Base-by-base conservation (phyloP, 1,140 invertebrate genomes). In the Rhyzopertha dominica region DNA sequence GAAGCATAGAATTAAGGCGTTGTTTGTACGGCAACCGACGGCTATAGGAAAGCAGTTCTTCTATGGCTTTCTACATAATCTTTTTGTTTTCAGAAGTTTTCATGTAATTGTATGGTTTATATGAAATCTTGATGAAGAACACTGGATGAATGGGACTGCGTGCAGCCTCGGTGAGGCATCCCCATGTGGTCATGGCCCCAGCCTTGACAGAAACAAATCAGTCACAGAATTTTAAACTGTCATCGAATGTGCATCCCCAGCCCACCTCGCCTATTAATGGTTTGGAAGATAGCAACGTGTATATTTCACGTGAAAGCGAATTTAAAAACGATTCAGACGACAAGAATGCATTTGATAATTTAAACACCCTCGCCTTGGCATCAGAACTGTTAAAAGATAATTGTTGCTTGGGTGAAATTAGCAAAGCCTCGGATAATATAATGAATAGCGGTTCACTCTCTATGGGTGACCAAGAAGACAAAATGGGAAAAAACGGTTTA, bases 161-260 rank as follows among this genome's bases (percentile, higher is more conserved):
- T 63, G 67, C 65, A 49, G 67, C 65, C 65, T 70, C 67, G 62
- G 69, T 69, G 68, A 67, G 74, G 74, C 74, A 73, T 68, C 71
- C 74, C 72, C 67, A 74, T 68, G 76, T 71, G 78, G 79, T 77
- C 72, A 83, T 83, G 80, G 80, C 80, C 70, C 80, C 80, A 70
- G 80, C 80, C 72, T 71, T 82, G 70, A 82, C 79, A 63, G 78
- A 82, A 73, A 65, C 73, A 51, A 74, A 71, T 56, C 77, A 76
- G 70, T 69, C 78, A 62, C 76, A 78, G 68, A 78, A 75, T 54
- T 74, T 74, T 62, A 66, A 61, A 47, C 54, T 67, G 62, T 69
- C 72, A 59, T 67, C 70, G 57, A 72, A 72, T 59, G 66, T 68
- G 56, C 62, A 71, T 50, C 56, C 65, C 47, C 65, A 69, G 48